phyloP scores from a whole-genome alignment of 1,140 invertebrate species.

The Ostrea edulis region DNA sequence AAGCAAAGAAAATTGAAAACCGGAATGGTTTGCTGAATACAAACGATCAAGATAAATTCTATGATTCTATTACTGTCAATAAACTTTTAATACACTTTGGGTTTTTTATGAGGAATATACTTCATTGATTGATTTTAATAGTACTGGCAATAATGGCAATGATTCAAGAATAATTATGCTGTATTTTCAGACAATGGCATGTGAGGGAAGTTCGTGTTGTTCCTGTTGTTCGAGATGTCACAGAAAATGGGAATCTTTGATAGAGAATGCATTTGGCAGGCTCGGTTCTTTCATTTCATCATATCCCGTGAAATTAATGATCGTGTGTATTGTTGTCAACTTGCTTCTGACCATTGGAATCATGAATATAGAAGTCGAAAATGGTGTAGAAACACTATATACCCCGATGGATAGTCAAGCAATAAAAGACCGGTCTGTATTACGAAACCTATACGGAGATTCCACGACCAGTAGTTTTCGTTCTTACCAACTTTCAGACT shows the following conservation, averaged over 20 bases:
- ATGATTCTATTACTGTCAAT: too few species aligned
- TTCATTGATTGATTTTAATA: too few species aligned
- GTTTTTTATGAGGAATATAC: too few species aligned
- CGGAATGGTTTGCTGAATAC: too few species aligned
- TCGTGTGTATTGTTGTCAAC: too few species aligned
- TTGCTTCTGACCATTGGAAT: too few species aligned
- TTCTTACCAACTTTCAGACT: neutral
- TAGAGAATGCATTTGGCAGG: neutral
- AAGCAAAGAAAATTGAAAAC: too few species aligned
- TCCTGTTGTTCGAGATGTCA: neutral
- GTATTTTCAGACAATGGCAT: neutral
- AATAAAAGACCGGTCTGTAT: neutral
- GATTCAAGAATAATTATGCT: too few species aligned
- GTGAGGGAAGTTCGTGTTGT: neutral
- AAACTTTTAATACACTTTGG: too few species aligned
- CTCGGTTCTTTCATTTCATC: neutral
- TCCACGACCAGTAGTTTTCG: neutral
- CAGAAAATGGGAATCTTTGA: neutral
- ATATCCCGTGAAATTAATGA: too few species aligned
- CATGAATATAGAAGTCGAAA: neutral
- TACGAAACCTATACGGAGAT: neutral
- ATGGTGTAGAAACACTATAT: neutral
- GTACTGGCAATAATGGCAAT: too few species aligned
- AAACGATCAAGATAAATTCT: too few species aligned
- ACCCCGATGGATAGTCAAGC: neutral